Evolutionary conservation across 2,797 vertebrate species (phyloP), one percentile per base, ranked within the genome.

Genomic region (Pseudomugil tenellus): DNA sequence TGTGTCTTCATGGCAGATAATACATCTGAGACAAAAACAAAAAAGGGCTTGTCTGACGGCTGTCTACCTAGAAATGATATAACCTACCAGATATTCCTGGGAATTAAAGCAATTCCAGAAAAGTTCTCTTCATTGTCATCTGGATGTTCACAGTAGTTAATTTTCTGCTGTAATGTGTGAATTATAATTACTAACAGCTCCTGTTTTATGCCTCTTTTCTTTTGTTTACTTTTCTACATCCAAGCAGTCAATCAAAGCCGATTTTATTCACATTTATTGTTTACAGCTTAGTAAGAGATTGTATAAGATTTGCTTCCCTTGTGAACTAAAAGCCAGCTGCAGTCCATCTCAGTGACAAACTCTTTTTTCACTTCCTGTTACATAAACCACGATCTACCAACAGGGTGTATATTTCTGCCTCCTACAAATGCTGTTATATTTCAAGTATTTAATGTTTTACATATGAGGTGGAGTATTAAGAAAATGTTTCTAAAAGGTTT

Each of bases 331-430:
- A 28, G 17, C 41, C 19, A 43, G 41, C 41, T 9, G 41, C 25
- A 7, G 25, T 52, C 12, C 23, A 49, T 11, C 11, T 12, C 12
- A 26, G 10, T 25, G 49, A 23, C 23, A 26, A 51, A 51, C 4
- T 28, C 6, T 26, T 6, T 23, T 23, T 7, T 26, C 14, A 52
- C 23, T 28, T 25, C 6, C 74, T 64, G 52, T 52, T 66, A 53
- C 25, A 61, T 46, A 69, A 72, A 84, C 25, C 43, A 58, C 70
- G 75, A 29, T 16, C n/a, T 54, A 55, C 51, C 39, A 43, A 70
- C 63, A 74, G 55, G 6, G 10, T 49, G 63, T 63, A 72, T 70
- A 57, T 64, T 61, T 54, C 74, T 68, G 70, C 63, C 51, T 81
- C 19, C 34, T 43, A 31, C 59, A 25, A 29, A 69, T 65, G 53